These are phyloP conservation scores for Microchrysa polita DNA, from an alignment of 2,888 invertebrate species.

Conservation along the genomic window DNA sequence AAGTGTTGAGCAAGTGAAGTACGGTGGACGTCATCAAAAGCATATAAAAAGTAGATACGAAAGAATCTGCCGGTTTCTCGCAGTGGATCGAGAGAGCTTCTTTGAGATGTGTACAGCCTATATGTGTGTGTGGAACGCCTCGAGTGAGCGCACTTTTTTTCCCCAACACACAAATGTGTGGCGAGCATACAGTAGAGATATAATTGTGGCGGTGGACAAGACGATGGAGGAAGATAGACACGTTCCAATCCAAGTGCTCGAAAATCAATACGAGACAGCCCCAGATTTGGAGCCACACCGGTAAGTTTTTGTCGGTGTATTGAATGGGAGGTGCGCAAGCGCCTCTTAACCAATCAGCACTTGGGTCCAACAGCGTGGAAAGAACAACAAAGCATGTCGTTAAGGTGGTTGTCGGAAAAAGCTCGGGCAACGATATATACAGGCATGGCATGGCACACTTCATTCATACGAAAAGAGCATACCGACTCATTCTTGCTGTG, in stretches of 20 bases:
- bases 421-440: constrained; percentile 1
- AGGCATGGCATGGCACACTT: constrained; percentile 27
- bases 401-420: constrained; percentile 15
- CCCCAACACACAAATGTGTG: background rate
- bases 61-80: background rate
- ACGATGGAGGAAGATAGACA: no score
- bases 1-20: constrained; percentile 52
- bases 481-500: background rate
- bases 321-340: constrained; percentile 40
- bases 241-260: constrained; percentile 46
- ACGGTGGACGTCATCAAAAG: constrained; percentile 30
- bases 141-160: background rate
- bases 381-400: background rate
- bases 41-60: no score
- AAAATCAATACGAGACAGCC: constrained; percentile 41
- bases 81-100: constrained; percentile 9
- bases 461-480: constrained; percentile 15
- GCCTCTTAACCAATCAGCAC: constrained; percentile 35
- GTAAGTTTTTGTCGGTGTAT: background rate
- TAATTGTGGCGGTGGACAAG: constrained; percentile 18
- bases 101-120: constrained; percentile 12
- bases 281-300: constrained; percentile 26
- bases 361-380: background rate
- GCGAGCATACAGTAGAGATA: no score
- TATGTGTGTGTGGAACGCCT: constrained; percentile 18